A percentile compares a stretch with the other conserved stretches of the same genome.
phyloP scores from a whole-genome alignment of 2,113 vertebrate genomes.

The Zootoca vivipara region DNA sequence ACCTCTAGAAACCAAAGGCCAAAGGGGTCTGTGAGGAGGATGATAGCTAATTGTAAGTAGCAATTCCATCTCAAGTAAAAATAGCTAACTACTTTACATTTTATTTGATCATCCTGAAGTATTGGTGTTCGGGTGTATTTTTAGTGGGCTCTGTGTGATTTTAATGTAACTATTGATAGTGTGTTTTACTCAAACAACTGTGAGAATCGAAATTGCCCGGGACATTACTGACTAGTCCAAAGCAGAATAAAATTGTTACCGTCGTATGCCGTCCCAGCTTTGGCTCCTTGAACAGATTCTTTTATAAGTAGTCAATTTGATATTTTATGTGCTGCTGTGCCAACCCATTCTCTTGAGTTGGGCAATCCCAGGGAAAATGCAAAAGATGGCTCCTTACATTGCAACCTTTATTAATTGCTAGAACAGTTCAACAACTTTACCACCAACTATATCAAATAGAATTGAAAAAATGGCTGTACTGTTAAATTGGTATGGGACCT shows the following conservation, averaged over 20 bases:
- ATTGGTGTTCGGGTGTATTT: no score
- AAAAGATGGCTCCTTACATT: background rate
- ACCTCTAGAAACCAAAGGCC: background rate
- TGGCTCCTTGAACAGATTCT: background rate
- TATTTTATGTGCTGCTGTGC: background rate
- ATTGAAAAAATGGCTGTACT: background rate
- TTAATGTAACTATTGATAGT: no score
- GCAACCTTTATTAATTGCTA: background rate
- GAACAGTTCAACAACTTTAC: background rate
- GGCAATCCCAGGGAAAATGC: background rate
- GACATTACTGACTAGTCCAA: background rate
- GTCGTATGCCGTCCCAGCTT: background rate
- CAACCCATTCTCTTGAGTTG: background rate
- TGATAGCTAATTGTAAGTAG: no score
- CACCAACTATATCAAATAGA: background rate
- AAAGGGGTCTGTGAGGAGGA: no score
- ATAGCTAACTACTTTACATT: background rate
- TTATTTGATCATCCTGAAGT: background rate
- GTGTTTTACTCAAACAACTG: background rate
- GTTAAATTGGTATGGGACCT: background rate
- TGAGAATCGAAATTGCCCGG: background rate
- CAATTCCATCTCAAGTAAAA: background rate
- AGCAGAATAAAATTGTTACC: background rate
- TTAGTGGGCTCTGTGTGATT: no score
- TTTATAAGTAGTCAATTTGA: background rate